Evolutionary conservation across 1,140 invertebrate genomes (phyloP).

Genomic region (Thaumetopoea pityocampa): DNA sequence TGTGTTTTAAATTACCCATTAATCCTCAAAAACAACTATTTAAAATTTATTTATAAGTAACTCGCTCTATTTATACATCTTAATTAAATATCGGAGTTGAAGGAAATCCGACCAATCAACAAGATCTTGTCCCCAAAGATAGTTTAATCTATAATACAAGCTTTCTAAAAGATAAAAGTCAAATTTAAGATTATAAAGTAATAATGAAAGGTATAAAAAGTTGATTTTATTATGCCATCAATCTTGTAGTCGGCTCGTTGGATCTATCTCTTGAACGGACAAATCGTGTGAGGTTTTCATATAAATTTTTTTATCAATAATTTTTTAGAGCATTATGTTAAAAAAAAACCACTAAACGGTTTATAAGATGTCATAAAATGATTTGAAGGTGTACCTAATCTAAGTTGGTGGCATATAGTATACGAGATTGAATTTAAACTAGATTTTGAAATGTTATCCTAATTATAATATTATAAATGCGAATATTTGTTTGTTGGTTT

Average conservation of each 20-base stretch:
- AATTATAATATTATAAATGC: no score
- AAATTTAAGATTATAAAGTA: conserved; percentile 64
- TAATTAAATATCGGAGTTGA: conserved; percentile 13
- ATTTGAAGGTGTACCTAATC: no score
- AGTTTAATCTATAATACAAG: conserved; percentile 61
- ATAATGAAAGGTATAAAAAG: conserved; percentile 61
- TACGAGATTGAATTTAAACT: no score
- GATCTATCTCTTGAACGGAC: conserved; percentile 14
- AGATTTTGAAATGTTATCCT: no score
- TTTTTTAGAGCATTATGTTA: background rate
- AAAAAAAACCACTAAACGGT: background rate
- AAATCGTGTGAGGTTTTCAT: conserved; percentile 31
- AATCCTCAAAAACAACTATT: conserved; percentile 15
- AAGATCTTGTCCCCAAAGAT: conserved; percentile 53
- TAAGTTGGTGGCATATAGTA: no score
- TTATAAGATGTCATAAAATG: no score
- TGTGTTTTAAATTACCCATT: conserved; percentile 14
- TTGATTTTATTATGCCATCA: conserved; percentile 66
- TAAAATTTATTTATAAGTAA: conserved; percentile 15
- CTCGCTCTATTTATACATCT: conserved; percentile 16
- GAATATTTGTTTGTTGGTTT: no score
- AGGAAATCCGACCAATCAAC: conserved; percentile 41
- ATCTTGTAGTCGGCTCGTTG: conserved; percentile 51
- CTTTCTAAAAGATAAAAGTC: conserved; percentile 59
- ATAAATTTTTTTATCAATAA: conserved; percentile 27